phyloP scores from a whole-genome alignment of 2,888 invertebrate genomes.

The Petrolisthes manimaculis region DNA sequence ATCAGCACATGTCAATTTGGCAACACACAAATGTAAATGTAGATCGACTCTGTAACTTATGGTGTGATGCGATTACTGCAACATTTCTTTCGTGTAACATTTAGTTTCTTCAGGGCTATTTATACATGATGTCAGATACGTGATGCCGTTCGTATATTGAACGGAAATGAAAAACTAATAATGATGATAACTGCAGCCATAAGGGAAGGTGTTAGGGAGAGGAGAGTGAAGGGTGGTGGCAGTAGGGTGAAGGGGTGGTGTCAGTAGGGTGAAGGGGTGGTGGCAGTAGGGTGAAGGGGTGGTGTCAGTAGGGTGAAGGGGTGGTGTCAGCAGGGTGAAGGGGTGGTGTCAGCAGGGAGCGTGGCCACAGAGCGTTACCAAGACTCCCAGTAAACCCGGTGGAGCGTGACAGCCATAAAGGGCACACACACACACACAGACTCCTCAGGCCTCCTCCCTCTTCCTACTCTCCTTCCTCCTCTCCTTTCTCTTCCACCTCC shows the following conservation, averaged over 20 bases:
- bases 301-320: neutral
- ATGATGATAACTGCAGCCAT: too few relatives aligned
- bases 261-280: neutral
- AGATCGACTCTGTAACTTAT: too few relatives aligned
- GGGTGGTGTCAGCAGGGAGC: slow-evolving; percentile 18
- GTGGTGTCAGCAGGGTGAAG: slow-evolving; percentile 28
- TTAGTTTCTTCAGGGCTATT: too few relatives aligned
- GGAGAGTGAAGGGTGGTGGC: neutral
- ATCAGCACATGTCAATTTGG: too few relatives aligned
- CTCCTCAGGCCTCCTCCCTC: slow-evolving; percentile 16
- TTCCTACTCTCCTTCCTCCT: neutral
- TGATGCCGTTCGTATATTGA: neutral
- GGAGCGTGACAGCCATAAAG: slow-evolving; percentile 50
- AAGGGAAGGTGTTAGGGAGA: neutral
- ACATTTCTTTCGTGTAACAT: neutral
- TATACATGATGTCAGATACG: too few relatives aligned
- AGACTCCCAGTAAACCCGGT: slow-evolving; percentile 50
- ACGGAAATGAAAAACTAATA: too few relatives aligned
- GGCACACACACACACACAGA: slow-evolving; percentile 31
- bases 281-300: neutral
- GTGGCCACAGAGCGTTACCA: slow-evolving; percentile 45
- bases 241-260: neutral
- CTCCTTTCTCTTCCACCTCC: neutral
- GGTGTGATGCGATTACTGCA: too few relatives aligned
- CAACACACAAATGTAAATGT: too few relatives aligned